A percentile compares a stretch with the other conserved stretches of the same genome.
phyloP scores from a whole-genome alignment of 2,797 vertebrate species.

The Halcyon smyrnensis region DNA sequence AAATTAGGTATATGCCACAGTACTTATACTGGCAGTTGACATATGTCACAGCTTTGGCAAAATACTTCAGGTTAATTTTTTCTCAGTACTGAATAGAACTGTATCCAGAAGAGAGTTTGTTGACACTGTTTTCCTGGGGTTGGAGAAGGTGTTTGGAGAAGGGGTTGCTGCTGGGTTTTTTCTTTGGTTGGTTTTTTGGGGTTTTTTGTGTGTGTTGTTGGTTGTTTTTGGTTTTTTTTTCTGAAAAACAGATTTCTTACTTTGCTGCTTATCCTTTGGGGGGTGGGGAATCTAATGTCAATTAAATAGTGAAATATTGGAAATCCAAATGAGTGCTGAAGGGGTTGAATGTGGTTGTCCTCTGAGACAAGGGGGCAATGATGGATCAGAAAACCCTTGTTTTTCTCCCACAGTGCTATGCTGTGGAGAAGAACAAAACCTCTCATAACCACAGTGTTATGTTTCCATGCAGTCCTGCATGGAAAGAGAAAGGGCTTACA shows the following conservation, averaged over 20 bases:
- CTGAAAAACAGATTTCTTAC: background rate
- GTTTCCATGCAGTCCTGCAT: background rate
- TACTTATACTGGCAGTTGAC: background rate
- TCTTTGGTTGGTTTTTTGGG: too few species aligned
- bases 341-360: background rate
- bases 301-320: background rate
- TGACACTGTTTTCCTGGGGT: background rate
- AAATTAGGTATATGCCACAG: background rate
- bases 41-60: background rate
- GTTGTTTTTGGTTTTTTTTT: too few species aligned
- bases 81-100: background rate
- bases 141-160: background rate
- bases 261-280: background rate
- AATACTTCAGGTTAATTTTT: background rate
- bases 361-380: background rate
- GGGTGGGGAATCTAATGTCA: accelerated
- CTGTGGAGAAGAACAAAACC: background rate
- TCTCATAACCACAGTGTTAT: background rate
- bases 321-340: background rate
- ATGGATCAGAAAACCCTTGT: background rate
- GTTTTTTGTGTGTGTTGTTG: too few species aligned
- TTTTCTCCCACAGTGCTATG: background rate
- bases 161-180: background rate
- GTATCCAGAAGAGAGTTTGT: background rate
- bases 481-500: background rate